Base-by-base conservation (phyloP, 2,888 invertebrate species). In the Lasius platythorax region DNA sequence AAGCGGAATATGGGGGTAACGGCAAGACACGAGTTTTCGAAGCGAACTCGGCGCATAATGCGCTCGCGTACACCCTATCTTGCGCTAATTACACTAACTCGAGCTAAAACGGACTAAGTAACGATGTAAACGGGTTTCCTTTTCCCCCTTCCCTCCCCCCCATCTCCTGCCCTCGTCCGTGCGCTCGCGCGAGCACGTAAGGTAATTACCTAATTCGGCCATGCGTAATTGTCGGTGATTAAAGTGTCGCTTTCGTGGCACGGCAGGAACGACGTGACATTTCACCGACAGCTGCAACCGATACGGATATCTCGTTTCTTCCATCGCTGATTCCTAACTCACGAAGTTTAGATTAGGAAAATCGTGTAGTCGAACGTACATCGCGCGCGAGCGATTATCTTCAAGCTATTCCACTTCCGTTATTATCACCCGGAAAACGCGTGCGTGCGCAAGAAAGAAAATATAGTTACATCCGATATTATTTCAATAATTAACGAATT, bases 201-300 rank as follows among this genome's bases (percentile, higher is more conserved):
- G 72, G 88, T 92, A 92, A 92, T 92, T 91, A 90, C 87, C 90
- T 90, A 90, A 92, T 92, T 92, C 88, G 90, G 89, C 87, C 82
- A 88, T 84, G 85, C 87, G 91, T 88, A 91, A 92, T 92, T 91
- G 87, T 84, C 86, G 84, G 73, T 87, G 90, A 92, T 91, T 92
- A 92, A 92, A 90, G 89, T 87, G 91, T 92, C 89, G 87, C 88
- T 92, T 88, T 85, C 87, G 84, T 73, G 82, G 85, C 63, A 67
- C 58, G 85, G 18, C 46, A 74, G 78, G 73, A 50, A 83, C 81
- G 33, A 83, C 82, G 87, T 84, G 86, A 88, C 87, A 85, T 89
- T 87, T 83, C 87, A 85, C 53, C 64, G 84, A 75, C 87, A 90
- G 90, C 88, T 88, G 90, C 86, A 85, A 85, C 75, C 84, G 87